Evolutionary conservation across 2,888 invertebrate species (phyloP).

Genomic region (Busseola fusca): DNA sequence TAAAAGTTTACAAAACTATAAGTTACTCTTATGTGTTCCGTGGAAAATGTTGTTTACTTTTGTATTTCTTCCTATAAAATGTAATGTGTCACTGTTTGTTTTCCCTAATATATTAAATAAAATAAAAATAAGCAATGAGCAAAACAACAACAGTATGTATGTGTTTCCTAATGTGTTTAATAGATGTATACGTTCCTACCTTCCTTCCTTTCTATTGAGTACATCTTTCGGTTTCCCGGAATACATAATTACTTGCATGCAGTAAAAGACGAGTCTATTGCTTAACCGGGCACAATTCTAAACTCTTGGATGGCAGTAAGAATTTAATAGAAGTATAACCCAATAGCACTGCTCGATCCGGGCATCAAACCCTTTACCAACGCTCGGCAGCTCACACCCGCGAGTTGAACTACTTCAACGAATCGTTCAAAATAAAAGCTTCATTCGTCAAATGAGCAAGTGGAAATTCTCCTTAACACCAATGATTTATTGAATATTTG

Average conservation of each 20-base stretch:
- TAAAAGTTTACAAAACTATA: background rate
- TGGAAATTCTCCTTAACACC: constrained; percentile 22
- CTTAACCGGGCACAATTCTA: background rate
- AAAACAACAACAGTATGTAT: too few species aligned
- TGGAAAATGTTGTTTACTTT: too few species aligned
- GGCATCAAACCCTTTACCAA: background rate
- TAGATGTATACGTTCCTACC: too few species aligned
- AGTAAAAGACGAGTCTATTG: background rate
- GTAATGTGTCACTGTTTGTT: too few species aligned
- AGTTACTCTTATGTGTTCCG: too few species aligned
- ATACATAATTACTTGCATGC: too few species aligned
- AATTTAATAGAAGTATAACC: background rate
- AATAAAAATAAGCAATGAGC: background rate
- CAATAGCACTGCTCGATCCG: background rate
- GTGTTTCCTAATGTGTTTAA: background rate
- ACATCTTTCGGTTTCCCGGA: background rate
- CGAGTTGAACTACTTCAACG: background rate
- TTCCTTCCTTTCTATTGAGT: too few species aligned
- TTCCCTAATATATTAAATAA: too few species aligned
- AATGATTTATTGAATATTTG: constrained; percentile 12
- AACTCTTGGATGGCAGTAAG: background rate
- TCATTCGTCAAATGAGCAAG: background rate
- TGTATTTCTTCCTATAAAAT: too few species aligned
- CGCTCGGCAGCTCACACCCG: background rate
- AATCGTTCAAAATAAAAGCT: background rate